Evolutionary conservation across 1,140 invertebrate genomes (phyloP).

Genomic region (Scaptomyza pallida): DNA sequence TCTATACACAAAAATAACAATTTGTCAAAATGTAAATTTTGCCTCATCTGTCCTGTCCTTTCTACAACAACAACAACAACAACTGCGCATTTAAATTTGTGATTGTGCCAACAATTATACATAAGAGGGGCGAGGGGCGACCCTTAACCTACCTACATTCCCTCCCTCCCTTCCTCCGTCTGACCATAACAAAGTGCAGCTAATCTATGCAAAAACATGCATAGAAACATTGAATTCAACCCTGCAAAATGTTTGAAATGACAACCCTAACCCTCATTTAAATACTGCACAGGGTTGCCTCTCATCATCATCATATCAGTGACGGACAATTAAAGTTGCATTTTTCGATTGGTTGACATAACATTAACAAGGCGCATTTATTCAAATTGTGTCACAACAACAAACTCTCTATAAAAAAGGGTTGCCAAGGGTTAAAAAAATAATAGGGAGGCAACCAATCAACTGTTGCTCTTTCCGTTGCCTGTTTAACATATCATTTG

Average conservation of each 20-base stretch:
- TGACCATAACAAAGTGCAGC: slow-evolving; percentile 64
- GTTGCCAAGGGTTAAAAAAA: slow-evolving; percentile 60
- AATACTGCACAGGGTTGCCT: slow-evolving; percentile 59
- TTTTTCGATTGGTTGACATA: slow-evolving; percentile 78
- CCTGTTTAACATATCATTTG: slow-evolving; percentile 79
- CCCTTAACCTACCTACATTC: slow-evolving; percentile 11
- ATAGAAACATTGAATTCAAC: slow-evolving; percentile 26
- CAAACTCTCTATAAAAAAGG: slow-evolving; percentile 44
- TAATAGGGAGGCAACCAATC: slow-evolving; percentile 29
- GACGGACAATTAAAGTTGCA: slow-evolving; percentile 68
- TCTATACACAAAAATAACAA: slow-evolving; percentile 55
- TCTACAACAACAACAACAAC: slow-evolving; percentile 11
- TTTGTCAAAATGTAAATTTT: slow-evolving; percentile 82
- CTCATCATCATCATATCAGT: not conserved
- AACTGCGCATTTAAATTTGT: slow-evolving; percentile 65
- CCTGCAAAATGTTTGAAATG: slow-evolving; percentile 5
- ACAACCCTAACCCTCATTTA: slow-evolving; percentile 56
- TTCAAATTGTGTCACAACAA: slow-evolving; percentile 78
- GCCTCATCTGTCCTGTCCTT: slow-evolving; percentile 6
- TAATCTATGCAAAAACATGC: slow-evolving; percentile 83
- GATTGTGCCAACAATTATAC: slow-evolving; percentile 64
- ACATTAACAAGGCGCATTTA: slow-evolving; percentile 68
- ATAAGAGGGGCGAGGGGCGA: slow-evolving; percentile 31
- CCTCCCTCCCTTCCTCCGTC: not conserved
- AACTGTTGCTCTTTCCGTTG: slow-evolving; percentile 63